Evolutionary conservation across 2,113 vertebrate genomes (phyloP).

Genomic region (Aspiorhynchus laticeps): DNA sequence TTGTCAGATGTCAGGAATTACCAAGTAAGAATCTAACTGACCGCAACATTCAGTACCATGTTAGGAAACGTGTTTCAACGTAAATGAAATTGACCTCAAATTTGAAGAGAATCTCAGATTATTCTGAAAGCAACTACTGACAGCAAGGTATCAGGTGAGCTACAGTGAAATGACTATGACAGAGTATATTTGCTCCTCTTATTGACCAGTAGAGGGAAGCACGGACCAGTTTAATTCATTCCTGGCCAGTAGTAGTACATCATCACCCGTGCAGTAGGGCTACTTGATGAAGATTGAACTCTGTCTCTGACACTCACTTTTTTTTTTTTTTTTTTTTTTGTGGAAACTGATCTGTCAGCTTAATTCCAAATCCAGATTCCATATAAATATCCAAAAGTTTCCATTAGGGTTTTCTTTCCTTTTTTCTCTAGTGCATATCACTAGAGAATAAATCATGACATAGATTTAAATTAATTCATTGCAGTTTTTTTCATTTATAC

Average conservation of each 20-base stretch:
- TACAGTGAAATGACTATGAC: not conserved
- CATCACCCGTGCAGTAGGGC: too few relatives aligned
- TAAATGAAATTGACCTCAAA: not conserved
- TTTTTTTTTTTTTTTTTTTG: not conserved
- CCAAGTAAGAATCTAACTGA: slow-evolving; percentile 70
- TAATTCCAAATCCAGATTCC: not conserved
- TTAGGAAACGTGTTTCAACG: not conserved
- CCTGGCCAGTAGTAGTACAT: not conserved
- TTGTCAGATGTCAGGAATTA: slow-evolving; percentile 69
- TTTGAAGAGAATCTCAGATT: not conserved
- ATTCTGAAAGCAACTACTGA: not conserved
- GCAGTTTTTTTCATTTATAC: not conserved
- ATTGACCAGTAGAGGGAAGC: slow-evolving; percentile 68
- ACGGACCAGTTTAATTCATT: slow-evolving; percentile 41
- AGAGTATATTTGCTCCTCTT: not conserved
- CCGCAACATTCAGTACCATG: not conserved
- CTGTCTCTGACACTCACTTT: too few relatives aligned
- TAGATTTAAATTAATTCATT: not conserved
- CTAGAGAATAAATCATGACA: not conserved
- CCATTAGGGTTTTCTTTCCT: not conserved
- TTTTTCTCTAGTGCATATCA: not conserved
- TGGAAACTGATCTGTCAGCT: not conserved
- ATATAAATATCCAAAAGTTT: not conserved
- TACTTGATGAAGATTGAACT: not conserved
- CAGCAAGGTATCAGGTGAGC: not conserved